Evolutionary conservation across 2,888 invertebrate species (phyloP).

Genomic region (Caenorhabditis angaria): DNA sequence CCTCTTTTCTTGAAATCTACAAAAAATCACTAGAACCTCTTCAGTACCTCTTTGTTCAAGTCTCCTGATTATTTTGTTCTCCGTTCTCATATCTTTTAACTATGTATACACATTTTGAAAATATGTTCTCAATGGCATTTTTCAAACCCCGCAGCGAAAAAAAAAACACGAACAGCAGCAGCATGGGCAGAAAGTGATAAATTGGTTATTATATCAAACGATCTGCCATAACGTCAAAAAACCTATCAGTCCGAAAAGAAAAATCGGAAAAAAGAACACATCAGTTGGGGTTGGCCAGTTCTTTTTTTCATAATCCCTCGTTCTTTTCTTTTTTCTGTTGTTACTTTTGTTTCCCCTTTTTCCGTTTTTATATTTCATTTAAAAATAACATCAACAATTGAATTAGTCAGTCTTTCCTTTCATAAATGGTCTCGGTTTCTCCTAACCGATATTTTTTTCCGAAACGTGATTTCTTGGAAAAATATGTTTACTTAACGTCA

Average conservation of each 20-base stretch:
- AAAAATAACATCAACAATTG: background rate
- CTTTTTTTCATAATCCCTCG: slow-evolving; percentile 2
- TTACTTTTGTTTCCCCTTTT: background rate
- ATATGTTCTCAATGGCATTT: slow-evolving; percentile 3
- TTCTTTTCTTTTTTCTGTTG: background rate
- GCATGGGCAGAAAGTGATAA: background rate
- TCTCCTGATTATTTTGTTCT: too few relatives aligned
- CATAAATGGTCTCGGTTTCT: background rate
- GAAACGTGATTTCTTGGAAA: background rate
- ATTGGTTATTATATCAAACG: slow-evolving; percentile 4
- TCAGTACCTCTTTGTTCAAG: too few relatives aligned
- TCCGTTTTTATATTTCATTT: background rate
- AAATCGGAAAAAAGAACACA: background rate
- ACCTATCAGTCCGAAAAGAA: slow-evolving; percentile 5
- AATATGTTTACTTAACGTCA: background rate
- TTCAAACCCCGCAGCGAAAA: background rate
- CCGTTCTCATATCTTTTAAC: too few relatives aligned
- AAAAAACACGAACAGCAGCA: background rate
- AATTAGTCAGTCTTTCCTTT: too few relatives aligned
- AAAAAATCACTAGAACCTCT: too few relatives aligned
- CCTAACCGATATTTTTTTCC: background rate
- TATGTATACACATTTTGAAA: too few relatives aligned
- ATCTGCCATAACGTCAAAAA: slow-evolving; percentile 5
- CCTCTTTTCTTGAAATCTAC: too few relatives aligned
- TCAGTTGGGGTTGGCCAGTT: slow-evolving; percentile 2